Evolutionary conservation across 2,888 invertebrate genomes (phyloP), one percentile per base, ranked within the genome.

Genomic region (Leptinotarsa tumamoca): DNA sequence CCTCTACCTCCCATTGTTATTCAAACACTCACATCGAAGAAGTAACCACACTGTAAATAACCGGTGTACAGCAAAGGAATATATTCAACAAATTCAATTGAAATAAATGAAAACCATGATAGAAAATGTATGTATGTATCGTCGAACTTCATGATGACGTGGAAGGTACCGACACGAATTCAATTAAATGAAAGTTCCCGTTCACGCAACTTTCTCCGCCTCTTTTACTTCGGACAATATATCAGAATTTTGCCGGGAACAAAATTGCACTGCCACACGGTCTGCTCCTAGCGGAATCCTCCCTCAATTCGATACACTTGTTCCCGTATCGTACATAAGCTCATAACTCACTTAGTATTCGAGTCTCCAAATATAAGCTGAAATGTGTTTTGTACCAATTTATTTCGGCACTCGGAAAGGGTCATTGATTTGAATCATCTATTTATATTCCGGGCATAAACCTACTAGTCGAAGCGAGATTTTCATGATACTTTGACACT

Each of bases 301-400:
- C 58, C 58, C 23, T 21, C 58, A 58, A 58, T 58, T 58, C 58
- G 23, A 58, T 23, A 58, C 58, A 58, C 58, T 58, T 58, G 58
- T 58, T 58, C 23, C 58, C 23, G 54, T 54, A 18, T 43, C 33
- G 33, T 13, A 14, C 58, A 58, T 58, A 58, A 23, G 58, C 58
- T 14, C 58, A 58, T 58, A 58, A 58, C 58, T 58, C 58, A 58
- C 58, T 58, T 23, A 58, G 23, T 58, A 58, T 58, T 58, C 14
- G 58, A 14, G 14, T 23, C 21, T 23, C 58, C 21, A 23, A 23
- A 58, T 58, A 23, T 58, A 23, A 58, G 21, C 13, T 18, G 21
- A 56, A 58, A 23, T 23, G 14, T 23, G 58, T 58, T 58, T 23
- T 58, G 58, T 58, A 15, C 21, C 21, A 58, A 58, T 58, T 58